Conservation (phyloP, 2,113 vertebrate genomes). For the Scopus umbretta region DNA sequence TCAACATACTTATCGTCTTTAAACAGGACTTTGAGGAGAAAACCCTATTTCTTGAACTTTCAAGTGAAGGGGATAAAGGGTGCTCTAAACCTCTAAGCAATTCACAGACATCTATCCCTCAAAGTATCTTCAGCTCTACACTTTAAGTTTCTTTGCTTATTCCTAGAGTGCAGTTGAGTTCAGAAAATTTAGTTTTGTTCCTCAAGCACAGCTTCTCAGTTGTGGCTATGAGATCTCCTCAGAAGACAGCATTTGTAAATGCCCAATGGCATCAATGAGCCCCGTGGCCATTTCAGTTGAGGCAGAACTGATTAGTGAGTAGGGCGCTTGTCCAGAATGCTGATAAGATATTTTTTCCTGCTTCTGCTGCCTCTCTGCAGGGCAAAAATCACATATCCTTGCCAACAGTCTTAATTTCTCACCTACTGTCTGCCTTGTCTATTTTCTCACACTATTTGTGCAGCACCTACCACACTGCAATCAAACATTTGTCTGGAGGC, state of each 20-base stretch:
- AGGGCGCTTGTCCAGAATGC: not conserved
- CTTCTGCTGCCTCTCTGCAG: not conserved
- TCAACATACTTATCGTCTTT: not conserved
- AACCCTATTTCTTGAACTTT: not conserved
- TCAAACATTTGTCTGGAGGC: not conserved
- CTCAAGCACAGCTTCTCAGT: not conserved
- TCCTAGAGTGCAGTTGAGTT: not conserved
- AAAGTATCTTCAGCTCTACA: not conserved
- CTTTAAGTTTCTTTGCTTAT: not conserved
- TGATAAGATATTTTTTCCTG: not conserved
- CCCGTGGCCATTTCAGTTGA: not conserved
- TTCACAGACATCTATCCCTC: not conserved
- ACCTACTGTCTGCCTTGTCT: not conserved
- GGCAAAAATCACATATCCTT: not conserved
- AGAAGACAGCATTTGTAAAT: not conserved
- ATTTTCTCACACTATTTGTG: not conserved
- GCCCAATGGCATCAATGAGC: not conserved
- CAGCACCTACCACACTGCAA: not conserved
- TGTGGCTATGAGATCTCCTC: not conserved
- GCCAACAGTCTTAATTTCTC: not conserved
- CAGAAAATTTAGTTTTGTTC: not conserved
- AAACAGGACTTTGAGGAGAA: not conserved
- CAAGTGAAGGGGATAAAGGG: not conserved
- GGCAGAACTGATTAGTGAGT: not conserved
- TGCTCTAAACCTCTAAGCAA: not conserved